phyloP scores from a whole-genome alignment of 2,113 vertebrate genomes.

The Centropristis striata region DNA sequence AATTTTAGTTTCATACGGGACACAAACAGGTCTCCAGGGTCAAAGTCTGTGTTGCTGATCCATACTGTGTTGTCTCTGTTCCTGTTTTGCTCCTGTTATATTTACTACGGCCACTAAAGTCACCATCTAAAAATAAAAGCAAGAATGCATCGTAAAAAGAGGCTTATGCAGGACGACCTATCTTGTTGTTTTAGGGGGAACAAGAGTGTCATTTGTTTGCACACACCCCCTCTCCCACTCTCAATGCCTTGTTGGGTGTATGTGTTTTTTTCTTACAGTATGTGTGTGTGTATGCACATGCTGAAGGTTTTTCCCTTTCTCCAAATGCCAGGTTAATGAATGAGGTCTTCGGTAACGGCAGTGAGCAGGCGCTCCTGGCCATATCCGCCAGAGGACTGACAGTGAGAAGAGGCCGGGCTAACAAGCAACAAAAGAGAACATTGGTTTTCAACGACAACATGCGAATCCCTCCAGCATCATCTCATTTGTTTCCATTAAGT shows the following conservation, averaged over 20 bases:
- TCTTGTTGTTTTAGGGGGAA: too few relatives aligned
- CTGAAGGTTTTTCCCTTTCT: constrained; percentile 6
- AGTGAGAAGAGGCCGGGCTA: background rate
- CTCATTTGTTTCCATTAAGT: constrained; percentile 10
- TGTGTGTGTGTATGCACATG: background rate
- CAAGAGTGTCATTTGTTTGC: too few relatives aligned
- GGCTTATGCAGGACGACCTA: too few relatives aligned
- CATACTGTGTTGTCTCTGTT: too few relatives aligned
- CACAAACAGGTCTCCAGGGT: too few relatives aligned
- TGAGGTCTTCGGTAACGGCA: constrained; percentile 11
- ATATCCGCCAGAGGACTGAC: constrained; percentile 15
- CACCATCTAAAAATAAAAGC: too few relatives aligned
- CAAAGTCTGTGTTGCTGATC: too few relatives aligned
- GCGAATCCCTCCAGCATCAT: background rate
- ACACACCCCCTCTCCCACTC: background rate
- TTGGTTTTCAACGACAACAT: background rate
- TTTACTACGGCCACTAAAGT: too few relatives aligned
- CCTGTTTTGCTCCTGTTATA: too few relatives aligned
- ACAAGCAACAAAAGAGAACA: background rate
- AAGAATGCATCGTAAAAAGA: too few relatives aligned
- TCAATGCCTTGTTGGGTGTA: background rate
- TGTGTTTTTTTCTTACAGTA: background rate
- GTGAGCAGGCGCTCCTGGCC: background rate
- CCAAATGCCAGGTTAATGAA: constrained; percentile 31
- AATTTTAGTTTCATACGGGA: too few relatives aligned